Percentiles rank a stretch among this genome's conserved stretches.
These are phyloP conservation scores for Ypsolopha sequella DNA, from an alignment of 2,888 invertebrate species.

Conservation along the genomic window DNA sequence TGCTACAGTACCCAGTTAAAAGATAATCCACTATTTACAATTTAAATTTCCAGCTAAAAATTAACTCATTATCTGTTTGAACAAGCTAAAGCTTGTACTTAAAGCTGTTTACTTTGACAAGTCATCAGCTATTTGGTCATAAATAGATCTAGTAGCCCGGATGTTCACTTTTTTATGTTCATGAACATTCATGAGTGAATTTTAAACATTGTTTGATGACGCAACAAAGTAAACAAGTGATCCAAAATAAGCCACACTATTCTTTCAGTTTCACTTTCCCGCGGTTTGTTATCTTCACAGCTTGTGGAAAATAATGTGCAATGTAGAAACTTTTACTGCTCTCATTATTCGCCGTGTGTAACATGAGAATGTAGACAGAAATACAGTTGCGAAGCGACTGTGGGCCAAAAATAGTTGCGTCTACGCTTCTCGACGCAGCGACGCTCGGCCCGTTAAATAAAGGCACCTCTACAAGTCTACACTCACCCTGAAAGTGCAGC, in stretches of 20 bases:
- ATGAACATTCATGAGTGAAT: no score
- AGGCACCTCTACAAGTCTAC: constrained; percentile 27
- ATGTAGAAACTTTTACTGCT: no score
- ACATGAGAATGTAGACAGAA: constrained; percentile 49
- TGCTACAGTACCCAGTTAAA: no score
- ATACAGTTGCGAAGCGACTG: constrained; percentile 43
- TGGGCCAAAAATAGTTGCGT: constrained; percentile 57
- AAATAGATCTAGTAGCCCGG: background rate
- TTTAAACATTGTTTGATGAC: no score
- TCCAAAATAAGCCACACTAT: no score
- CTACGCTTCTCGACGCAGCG: constrained; percentile 42
- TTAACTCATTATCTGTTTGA: constrained; percentile 6
- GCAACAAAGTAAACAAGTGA: no score
- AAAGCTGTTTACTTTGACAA: background rate
- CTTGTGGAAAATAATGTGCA: no score
- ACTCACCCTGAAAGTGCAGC: constrained; percentile 51
- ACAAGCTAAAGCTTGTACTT: constrained; percentile 1
- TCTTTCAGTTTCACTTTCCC: no score
- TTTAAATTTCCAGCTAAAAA: background rate
- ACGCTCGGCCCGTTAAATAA: constrained; percentile 43
- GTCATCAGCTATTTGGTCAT: no score
- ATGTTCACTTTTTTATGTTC: background rate
- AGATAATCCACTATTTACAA: no score
- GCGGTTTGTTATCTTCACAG: no score
- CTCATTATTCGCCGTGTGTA: constrained; percentile 23